phyloP scores from a whole-genome alignment of 2,113 vertebrate genomes.

The Ivindomyrus marchei region DNA sequence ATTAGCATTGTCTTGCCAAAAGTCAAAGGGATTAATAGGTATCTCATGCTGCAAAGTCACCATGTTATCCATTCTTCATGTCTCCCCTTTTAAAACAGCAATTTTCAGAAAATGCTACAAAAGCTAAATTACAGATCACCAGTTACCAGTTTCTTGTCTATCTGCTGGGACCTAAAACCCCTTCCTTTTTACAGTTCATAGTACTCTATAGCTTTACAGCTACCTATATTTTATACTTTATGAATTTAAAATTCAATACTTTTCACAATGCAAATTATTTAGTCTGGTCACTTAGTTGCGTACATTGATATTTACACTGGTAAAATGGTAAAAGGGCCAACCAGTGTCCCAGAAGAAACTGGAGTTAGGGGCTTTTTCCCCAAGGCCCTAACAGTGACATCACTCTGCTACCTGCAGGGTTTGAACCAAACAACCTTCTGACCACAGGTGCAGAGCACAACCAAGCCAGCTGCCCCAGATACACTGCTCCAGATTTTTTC shows the following conservation, averaged over 20 bases:
- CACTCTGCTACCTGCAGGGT: not conserved
- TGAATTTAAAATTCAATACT: not conserved
- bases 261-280: not conserved
- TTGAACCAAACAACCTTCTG: not conserved
- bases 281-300: not conserved
- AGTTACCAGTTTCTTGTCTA: not conserved
- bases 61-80: not conserved
- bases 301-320: not conserved
- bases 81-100: not conserved
- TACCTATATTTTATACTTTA: not conserved
- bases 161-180: not conserved
- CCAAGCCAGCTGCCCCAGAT: not conserved
- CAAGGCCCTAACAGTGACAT: not conserved
- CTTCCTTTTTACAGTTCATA: not conserved
- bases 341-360: not conserved
- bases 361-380: not conserved
- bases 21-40: not conserved
- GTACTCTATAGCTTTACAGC: not conserved
- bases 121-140: not conserved
- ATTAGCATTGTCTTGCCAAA: not conserved
- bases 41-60: not conserved
- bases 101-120: not conserved
- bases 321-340: not conserved
- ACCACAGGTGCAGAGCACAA: not conserved
- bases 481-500: not conserved